phyloP scores from a whole-genome alignment of 2,797 vertebrate genomes.

The Phoxinus dragarum region DNA sequence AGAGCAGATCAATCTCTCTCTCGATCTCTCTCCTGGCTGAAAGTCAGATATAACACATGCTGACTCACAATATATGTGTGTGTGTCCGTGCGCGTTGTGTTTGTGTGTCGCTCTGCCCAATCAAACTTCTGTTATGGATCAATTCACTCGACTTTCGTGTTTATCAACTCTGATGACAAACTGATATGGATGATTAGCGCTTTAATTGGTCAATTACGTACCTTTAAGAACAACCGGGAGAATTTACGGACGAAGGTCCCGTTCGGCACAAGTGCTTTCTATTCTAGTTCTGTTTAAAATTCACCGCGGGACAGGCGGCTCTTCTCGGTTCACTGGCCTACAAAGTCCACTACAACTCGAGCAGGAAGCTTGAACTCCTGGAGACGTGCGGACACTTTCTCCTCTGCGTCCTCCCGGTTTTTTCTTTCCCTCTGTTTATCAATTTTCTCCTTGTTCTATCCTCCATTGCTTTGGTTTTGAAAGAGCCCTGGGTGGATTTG shows the following conservation, averaged over 20 bases:
- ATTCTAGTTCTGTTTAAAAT: conserved; percentile 21
- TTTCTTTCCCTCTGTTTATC: conserved; percentile 32
- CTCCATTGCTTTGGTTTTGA: conserved; percentile 18
- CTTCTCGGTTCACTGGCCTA: conserved; percentile 44
- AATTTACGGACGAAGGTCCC: neutral
- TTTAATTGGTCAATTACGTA: conserved; percentile 32
- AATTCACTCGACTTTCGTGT: conserved; percentile 46
- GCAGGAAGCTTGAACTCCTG: conserved; percentile 8
- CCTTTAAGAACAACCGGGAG: conserved; percentile 11
- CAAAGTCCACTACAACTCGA: conserved; percentile 34
- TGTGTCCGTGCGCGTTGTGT: conserved; percentile 6
- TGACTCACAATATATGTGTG: conserved; percentile 12
- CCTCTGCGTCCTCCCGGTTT: conserved; percentile 2
- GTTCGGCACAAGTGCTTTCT: neutral
- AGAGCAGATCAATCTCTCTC: conserved; percentile 16
- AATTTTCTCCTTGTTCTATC: conserved; percentile 32
- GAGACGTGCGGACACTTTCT: conserved; percentile 29
- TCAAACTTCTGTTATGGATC: conserved; percentile 32
- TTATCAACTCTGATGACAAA: conserved; percentile 38
- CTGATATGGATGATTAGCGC: conserved; percentile 10
- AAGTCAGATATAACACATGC: conserved; percentile 25
- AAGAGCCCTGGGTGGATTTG: conserved; percentile 42
- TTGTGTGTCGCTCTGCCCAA: neutral
- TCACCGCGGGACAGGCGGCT: neutral
- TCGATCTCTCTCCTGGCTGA: neutral